Evolutionary conservation across 1,140 invertebrate genomes (phyloP), one percentile per base, ranked within the genome.

Genomic region (Holotrichia oblita): DNA sequence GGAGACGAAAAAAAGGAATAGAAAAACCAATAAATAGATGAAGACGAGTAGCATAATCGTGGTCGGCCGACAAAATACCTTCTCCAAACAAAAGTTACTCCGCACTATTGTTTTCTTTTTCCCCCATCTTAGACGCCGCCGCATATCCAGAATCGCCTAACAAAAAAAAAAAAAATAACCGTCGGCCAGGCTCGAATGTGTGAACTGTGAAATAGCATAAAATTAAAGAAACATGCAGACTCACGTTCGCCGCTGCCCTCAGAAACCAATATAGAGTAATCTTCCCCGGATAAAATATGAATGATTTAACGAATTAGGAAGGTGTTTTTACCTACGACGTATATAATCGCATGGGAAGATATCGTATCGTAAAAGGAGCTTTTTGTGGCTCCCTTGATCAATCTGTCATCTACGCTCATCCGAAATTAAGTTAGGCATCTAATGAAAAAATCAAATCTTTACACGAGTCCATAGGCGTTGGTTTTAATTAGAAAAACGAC

Each of bases 131-230:
- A 14, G 9, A 12, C 8, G 4, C 48, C 4, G 4, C 17, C 14
- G 48, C 0, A 17, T 6, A 14, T 55, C 48, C 48, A 6, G 4
- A n/a, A n/a, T 6, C 48, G 14, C 3, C 14, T n/a, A n/a, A n/a
- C 10, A 48, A 48, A 48, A 48, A 48, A 42, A 42, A 42, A 3
- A 48, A 17, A 17, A 17, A 55, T n/a, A 55, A 17, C 48, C 6
- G 48, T 55, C n/a, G n/a, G 14, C 14, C 48, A n/a, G 61, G 61
- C 20, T 17, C 61, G 61, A 69, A 81, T 74, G 81, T 81, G 81
- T 81, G 79, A 81, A 81, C 81, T 81, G 81, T 81, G 81, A 81
- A 81, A 81, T 81, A 81, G 81, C 79, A 81, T 81, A 80, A 81
- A 81, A 81, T 81, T 81, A 80, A 81, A 80, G 79, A 42, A 78